These are phyloP conservation scores for Bombus confusus DNA, from an alignment of 1,140 invertebrate genomes.

Conservation along the genomic window DNA sequence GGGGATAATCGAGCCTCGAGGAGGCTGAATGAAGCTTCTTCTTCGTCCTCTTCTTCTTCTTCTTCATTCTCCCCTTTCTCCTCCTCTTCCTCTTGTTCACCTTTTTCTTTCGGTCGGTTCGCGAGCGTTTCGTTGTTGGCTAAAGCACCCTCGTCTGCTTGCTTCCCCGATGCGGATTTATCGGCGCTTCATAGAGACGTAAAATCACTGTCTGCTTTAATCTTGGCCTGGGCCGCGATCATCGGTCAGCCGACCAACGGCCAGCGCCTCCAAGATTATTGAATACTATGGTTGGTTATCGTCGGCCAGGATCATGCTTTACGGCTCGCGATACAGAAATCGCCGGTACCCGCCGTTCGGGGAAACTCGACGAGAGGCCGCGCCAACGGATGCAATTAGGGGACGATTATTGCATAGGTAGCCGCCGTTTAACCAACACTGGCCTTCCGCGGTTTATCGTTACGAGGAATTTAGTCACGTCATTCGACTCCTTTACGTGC, in stretches of 20 bases:
- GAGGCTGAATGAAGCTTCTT: conserved; percentile 57
- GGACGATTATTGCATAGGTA: conserved; percentile 43
- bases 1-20: conserved; percentile 62
- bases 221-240: conserved; percentile 24
- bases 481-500: background rate
- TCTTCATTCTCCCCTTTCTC: background rate
- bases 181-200: conserved; percentile 59
- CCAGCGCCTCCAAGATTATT: conserved; percentile 50
- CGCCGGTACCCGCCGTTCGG: background rate
- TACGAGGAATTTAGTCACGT: background rate
- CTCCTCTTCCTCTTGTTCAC: background rate
- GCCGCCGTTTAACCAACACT: background rate
- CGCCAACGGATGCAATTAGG: conserved; percentile 48
- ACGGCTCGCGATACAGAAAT: conserved; percentile 32
- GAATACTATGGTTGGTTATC: conserved; percentile 55
- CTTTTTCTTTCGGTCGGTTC: background rate
- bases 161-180: conserved; percentile 44
- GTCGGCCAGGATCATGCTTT: conserved; percentile 42
- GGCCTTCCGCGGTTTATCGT: background rate
- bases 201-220: conserved; percentile 51
- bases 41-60: background rate
- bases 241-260: conserved; percentile 26
- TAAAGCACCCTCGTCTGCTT: conserved; percentile 9
- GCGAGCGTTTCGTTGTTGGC: conserved; percentile 10
- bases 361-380: conserved; percentile 21